These are phyloP conservation scores for Poecile atricapillus DNA, from an alignment of 2,113 vertebrate species.

Conservation along the genomic window DNA sequence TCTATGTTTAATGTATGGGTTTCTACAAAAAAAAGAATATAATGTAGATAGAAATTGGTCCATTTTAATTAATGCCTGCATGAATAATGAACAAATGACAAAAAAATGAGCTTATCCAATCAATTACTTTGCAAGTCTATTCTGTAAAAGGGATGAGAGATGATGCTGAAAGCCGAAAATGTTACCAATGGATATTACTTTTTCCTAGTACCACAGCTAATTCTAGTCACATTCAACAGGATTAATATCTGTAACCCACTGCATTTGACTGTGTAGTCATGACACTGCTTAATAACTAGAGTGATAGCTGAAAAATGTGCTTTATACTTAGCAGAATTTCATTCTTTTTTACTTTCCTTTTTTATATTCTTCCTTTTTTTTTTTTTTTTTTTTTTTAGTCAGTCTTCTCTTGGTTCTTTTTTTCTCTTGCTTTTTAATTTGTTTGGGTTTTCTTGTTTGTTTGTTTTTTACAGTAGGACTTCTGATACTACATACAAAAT, in stretches of 20 bases:
- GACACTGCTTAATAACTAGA: not conserved
- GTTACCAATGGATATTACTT: not conserved
- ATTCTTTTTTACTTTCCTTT: not conserved
- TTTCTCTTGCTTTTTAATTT: too few relatives aligned
- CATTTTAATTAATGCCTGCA: not conserved
- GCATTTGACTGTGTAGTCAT: not conserved
- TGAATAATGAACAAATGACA: not conserved
- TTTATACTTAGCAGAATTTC: not conserved
- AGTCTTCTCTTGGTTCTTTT: not conserved
- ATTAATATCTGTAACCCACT: not conserved
- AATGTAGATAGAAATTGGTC: not conserved
- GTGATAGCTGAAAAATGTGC: not conserved
- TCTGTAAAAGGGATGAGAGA: not conserved
- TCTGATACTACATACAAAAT: not conserved
- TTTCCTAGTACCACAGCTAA: not conserved
- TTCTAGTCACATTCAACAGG: not conserved
- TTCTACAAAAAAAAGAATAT: not conserved
- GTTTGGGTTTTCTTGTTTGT: too few relatives aligned
- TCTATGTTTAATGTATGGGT: not conserved
- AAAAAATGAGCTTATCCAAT: not conserved
- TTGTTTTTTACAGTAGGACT: not conserved
- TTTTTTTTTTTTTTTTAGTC: too few relatives aligned
- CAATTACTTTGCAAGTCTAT: not conserved
- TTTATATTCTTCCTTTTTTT: not conserved
- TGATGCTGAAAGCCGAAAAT: not conserved